Evolutionary conservation across 2,113 vertebrate genomes (phyloP).

Genomic region (Rhinolophus ferrumequinum): DNA sequence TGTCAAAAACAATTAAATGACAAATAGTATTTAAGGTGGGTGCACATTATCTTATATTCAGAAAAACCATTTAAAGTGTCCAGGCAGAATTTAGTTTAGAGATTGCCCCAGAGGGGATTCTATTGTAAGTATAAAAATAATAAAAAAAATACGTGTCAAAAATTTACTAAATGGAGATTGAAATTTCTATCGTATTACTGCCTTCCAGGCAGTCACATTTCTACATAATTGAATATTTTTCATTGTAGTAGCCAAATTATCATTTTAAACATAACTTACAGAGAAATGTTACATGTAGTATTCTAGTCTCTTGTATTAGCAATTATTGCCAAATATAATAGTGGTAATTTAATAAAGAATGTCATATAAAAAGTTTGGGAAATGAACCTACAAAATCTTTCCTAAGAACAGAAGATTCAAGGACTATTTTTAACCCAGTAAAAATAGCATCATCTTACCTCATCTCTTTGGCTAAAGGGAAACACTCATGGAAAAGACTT

Average conservation of each 20-base stretch:
- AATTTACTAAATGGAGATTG: conserved; percentile 17
- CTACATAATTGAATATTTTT: conserved; percentile 8
- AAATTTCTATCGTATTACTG: conserved; percentile 19
- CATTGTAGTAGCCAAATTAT: background rate
- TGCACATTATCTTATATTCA: background rate
- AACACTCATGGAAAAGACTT: background rate
- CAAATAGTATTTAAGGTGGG: background rate
- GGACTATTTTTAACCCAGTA: conserved; percentile 4
- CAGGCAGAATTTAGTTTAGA: background rate
- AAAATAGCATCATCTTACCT: conserved; percentile 13
- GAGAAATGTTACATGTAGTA: background rate
- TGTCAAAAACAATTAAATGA: background rate
- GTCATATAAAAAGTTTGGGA: background rate
- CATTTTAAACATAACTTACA: background rate
- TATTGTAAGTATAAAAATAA: background rate
- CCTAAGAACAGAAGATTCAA: background rate
- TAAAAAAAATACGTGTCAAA: background rate
- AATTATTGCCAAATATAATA: background rate
- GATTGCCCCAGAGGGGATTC: background rate
- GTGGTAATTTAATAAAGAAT: background rate
- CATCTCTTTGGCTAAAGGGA: background rate
- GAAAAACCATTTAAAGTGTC: background rate
- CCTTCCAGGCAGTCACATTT: conserved; percentile 16
- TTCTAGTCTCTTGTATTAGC: background rate
- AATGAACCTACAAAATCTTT: background rate